These are phyloP conservation scores for Aix galericulata DNA, from an alignment of 2,113 vertebrate species.

Conservation along the genomic window DNA sequence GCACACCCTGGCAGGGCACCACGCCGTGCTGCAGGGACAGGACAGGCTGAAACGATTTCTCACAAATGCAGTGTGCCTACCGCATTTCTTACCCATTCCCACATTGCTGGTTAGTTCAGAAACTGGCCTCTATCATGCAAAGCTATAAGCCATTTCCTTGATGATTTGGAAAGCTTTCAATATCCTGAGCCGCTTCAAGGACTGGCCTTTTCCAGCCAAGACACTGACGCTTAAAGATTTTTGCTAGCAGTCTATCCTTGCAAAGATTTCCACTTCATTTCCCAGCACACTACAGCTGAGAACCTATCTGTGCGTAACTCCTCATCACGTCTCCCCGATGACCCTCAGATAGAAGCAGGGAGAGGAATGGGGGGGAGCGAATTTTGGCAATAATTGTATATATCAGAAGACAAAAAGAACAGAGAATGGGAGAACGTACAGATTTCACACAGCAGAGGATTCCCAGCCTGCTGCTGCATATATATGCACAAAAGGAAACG, in stretches of 20 bases:
- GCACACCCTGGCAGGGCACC: not conserved
- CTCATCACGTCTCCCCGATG: fast-evolving
- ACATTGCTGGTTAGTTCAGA: not conserved
- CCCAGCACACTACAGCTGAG: not conserved
- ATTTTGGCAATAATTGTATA: not conserved
- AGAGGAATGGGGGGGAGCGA: not conserved
- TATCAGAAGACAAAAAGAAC: not conserved
- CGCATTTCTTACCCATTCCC: not conserved
- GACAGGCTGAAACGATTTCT: not conserved
- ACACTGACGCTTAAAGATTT: not conserved
- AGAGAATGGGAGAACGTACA: not conserved
- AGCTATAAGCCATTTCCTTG: not conserved
- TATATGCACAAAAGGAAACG: not conserved
- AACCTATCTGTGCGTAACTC: not conserved
- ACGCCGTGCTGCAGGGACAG: not conserved
- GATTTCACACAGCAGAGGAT: not conserved
- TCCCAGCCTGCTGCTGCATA: not conserved
- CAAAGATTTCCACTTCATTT: not conserved
- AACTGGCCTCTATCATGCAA: not conserved
- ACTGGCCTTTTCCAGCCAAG: conserved; percentile 19
- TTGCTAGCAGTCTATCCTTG: not conserved
- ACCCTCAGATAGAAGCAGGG: not conserved
- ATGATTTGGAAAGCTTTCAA: conserved; percentile 1
- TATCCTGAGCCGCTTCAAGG: not conserved
- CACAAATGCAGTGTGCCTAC: not conserved